A percentile compares a stretch with the other conserved stretches of the same genome.
phyloP scores from a whole-genome alignment of 2,888 invertebrate species.

The Arctia plantaginis region DNA sequence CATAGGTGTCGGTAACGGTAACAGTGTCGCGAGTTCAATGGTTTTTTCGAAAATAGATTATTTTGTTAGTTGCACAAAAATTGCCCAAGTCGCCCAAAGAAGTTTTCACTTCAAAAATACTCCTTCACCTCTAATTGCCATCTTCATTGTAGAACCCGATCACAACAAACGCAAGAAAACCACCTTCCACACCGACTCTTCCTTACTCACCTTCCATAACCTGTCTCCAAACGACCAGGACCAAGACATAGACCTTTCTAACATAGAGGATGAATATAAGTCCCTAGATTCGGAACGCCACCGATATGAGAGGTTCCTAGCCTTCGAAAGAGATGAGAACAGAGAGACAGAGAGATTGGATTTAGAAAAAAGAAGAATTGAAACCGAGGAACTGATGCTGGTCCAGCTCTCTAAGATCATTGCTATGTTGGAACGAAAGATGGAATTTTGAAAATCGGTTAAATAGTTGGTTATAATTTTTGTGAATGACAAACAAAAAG shows the following conservation, averaged over 20 bases:
- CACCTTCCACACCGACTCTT: conserved; percentile 65
- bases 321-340: conserved; percentile 48
- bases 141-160: conserved; percentile 54
- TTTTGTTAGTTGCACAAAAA: no score
- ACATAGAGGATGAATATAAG: conserved; percentile 26
- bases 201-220: conserved; percentile 65
- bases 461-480: background rate
- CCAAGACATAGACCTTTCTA: conserved; percentile 25
- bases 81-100: no score
- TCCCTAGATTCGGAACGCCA: conserved; percentile 22
- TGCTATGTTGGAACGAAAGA: conserved; percentile 67
- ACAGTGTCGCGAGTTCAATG: no score
- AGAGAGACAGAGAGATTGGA: conserved; percentile 45
- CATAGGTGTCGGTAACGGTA: no score
- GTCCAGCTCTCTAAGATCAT: conserved; percentile 70
- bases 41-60: no score
- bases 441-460: conserved; percentile 57
- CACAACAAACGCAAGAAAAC: conserved; percentile 63
- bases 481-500: no score
- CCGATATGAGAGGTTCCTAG: conserved; percentile 41
- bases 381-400: conserved; percentile 65
- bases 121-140: background rate
- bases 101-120: no score
- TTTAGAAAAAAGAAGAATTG: conserved; percentile 52
- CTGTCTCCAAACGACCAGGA: conserved; percentile 45